phyloP scores from a whole-genome alignment of 1,140 invertebrate genomes.

The Dolichoris vasculosae region DNA sequence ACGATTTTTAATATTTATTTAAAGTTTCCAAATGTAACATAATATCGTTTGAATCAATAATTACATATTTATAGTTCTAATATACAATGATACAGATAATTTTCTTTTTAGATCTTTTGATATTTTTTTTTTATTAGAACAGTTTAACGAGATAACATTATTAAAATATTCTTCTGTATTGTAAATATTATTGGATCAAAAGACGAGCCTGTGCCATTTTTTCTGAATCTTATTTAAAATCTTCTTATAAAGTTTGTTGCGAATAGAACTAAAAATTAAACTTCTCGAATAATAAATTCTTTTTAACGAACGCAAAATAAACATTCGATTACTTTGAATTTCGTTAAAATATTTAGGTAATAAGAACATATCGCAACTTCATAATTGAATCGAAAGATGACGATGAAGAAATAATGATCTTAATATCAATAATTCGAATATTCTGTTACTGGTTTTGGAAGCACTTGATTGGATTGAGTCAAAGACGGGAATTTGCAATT shows the following conservation, averaged over 20 bases:
- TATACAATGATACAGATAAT: not conserved
- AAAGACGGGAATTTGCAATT: not conserved
- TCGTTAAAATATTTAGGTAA: not conserved
- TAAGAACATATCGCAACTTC: not conserved
- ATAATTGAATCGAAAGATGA: not conserved
- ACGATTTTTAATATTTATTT: not conserved
- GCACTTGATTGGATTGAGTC: slow-evolving; percentile 20
- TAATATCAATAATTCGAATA: not conserved
- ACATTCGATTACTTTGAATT: not conserved
- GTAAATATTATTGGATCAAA: not conserved
- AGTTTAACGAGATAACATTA: no score
- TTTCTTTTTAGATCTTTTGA: no score
- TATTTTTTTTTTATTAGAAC: no score
- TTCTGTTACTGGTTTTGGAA: slow-evolving; percentile 4
- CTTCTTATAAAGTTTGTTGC: no score
- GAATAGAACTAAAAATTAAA: no score
- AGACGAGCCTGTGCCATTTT: slow-evolving; percentile 25
- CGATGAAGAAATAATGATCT: not conserved
- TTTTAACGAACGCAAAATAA: no score
- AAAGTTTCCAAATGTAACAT: not conserved
- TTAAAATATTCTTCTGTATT: no score
- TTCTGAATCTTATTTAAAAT: not conserved
- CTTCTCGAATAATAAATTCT: no score
- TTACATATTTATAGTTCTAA: not conserved
- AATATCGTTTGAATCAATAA: not conserved